Conservation (phyloP, 2,888 invertebrate genomes). For the Polylopha cassiicola region DNA sequence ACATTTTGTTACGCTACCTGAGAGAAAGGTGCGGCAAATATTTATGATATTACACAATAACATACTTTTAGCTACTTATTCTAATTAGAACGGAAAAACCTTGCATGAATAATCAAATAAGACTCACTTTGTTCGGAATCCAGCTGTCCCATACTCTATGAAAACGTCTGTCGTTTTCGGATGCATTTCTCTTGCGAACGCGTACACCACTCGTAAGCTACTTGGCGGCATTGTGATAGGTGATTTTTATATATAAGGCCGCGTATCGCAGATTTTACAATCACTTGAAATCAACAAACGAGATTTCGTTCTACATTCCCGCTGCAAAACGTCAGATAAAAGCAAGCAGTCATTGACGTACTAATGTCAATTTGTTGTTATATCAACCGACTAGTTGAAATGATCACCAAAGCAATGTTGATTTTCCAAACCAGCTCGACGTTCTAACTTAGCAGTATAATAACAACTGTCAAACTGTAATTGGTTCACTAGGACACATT, state of each 20-base stretch:
- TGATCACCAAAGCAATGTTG: not conserved
- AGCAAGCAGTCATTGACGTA: constrained; percentile 33
- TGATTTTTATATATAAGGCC: constrained; percentile 68
- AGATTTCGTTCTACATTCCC: constrained; percentile 71
- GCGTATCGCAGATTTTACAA: constrained; percentile 60
- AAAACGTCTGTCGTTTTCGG: constrained; percentile 81
- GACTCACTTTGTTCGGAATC: constrained; percentile 88
- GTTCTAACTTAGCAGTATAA: constrained; percentile 2
- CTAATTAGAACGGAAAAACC: constrained; percentile 31
- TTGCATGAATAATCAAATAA: constrained; percentile 33
- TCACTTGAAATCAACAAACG: constrained; percentile 71
- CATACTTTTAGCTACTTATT: constrained; percentile 30
- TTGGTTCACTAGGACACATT: constrained; percentile 4
- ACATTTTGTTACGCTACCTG: constrained; percentile 28
- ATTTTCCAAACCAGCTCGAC: not conserved
- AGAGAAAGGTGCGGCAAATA: constrained; percentile 27
- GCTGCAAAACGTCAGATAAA: constrained; percentile 43
- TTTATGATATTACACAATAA: constrained; percentile 24
- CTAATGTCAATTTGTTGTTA: constrained; percentile 36
- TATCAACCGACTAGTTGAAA: constrained; percentile 25
- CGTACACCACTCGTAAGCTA: constrained; percentile 82
- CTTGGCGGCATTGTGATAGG: constrained; percentile 72
- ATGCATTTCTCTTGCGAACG: constrained; percentile 87
- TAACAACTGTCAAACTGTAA: constrained; percentile 22
- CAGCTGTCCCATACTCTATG: constrained; percentile 90